Evolutionary conservation across 1,140 invertebrate genomes (phyloP).

Genomic region (Drosophila athabasca): DNA sequence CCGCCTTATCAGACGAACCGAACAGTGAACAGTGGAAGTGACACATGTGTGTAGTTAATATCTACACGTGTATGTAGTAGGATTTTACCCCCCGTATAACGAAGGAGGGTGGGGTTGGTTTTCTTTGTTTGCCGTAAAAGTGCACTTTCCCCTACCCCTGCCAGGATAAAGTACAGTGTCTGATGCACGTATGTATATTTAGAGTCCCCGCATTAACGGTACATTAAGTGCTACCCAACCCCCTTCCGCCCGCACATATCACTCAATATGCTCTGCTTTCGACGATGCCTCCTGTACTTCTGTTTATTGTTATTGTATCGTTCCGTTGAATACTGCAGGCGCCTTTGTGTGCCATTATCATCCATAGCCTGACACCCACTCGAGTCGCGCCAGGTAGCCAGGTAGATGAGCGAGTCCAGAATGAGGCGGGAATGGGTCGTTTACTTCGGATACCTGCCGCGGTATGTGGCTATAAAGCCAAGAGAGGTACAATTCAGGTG

Average conservation of each 20-base stretch:
- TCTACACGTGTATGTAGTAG: too few relatives aligned
- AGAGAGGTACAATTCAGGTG: conserved; percentile 19
- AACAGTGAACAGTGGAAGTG: too few relatives aligned
- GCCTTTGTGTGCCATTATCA: conserved; percentile 42
- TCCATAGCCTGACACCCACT: conserved; percentile 54
- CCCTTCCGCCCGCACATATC: conserved; percentile 14
- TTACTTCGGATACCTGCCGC: conserved; percentile 40
- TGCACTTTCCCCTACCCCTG: too few relatives aligned
- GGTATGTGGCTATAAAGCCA: conserved; percentile 17
- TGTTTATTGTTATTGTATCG: conserved; percentile 49
- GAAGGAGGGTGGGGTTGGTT: too few relatives aligned
- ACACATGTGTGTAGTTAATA: too few relatives aligned
- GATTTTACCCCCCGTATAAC: too few relatives aligned
- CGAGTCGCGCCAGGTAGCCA: conserved; percentile 35
- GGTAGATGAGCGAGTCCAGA: conserved; percentile 13
- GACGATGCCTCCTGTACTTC: conserved; percentile 6
- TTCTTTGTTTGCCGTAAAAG: too few relatives aligned
- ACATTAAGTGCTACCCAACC: too few relatives aligned
- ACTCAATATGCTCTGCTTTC: conserved; percentile 10
- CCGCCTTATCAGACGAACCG: too few relatives aligned
- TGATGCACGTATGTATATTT: too few relatives aligned
- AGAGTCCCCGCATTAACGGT: too few relatives aligned
- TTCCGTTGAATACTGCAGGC: conserved; percentile 36
- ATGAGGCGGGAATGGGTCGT: conserved; percentile 27
- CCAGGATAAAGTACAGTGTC: too few relatives aligned